Evolutionary conservation across 2,113 vertebrate species (phyloP), one percentile per base, ranked within the genome.

Genomic region (Cyprinodon tularosa): DNA sequence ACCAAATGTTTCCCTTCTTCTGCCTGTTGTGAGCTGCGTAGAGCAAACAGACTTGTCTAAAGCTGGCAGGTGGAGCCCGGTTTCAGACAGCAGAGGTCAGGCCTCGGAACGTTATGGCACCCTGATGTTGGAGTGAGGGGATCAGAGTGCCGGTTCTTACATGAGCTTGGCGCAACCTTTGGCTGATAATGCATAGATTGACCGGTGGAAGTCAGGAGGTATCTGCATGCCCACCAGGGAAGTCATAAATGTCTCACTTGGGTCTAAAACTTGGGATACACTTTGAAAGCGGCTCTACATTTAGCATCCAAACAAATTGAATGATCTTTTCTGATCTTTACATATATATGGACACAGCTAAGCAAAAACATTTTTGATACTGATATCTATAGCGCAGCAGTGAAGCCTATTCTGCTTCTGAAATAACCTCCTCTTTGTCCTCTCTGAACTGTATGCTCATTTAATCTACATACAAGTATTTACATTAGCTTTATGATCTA

Each of bases 121-220:
- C 91, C 92, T 93, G 92, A 90, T 87, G 90, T 76, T 73, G 78
- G 78, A 78, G 85, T 42, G 61, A 76, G 59, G 73, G 45, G 76
- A 88, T 72, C 78, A 57, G 78, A 84, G 80, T 87, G 74, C 80
- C 50, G 77, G 11, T 53, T 75, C 77, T 68, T 84, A 69, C 68
- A 74, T 78, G 71, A 45, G 6, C 44, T 57, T 77, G 78, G 44
- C 73, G 68, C 71, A 77, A 82, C 77, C 48, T 80, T 77, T 78
- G 77, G 80, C 84, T 86, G 88, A 89, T 88, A 84, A 93, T 94
- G 93, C 93, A 95, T 94, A 94, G 93, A 92, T 93, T 90, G 90
- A 86, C 91, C 89, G 87, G 89, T 89, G 84, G 89, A 83, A 85
- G 89, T 91, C 86, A 80, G 76, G 92, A 93, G 90, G 90, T 92